Base-by-base conservation (phyloP, 1,140 invertebrate species). In the Andrena cerasifolii region DNA sequence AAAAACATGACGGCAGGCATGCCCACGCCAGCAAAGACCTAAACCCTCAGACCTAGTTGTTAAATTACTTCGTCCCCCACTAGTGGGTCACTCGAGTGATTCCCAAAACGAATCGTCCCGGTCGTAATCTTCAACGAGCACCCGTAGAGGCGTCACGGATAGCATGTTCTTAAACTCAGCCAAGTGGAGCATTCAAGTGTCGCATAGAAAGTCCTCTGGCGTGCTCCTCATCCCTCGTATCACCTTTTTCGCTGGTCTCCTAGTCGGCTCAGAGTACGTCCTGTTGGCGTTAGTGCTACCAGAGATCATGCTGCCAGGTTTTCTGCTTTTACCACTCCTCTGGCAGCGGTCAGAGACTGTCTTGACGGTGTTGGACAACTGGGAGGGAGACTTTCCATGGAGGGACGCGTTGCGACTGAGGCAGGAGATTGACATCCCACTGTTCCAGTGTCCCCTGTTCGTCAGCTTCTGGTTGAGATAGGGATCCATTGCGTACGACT, bases 191-290 rank as follows among this genome's bases (percentile, higher is more conserved):
- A 74, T 51, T 88, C 86, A 88, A 49, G 85, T 84, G 51, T 88
- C 84, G 21, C 65, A 73, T 24, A 81, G 61, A 21, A 87, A 88
- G 28, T 88, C 85, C 45, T 88, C 86, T 3, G 86, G 86, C n/a
- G 82, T 82, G 31, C 81, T 82, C 47, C 72, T 84, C 77, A 88
- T 80, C 5, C 86, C 86, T 0, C 62, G 61, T 18, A 79, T 67
- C 16, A 53, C 49, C 21, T 31, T 84, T 16, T 56, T 74, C 2
- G 14, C 31, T 4, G 5, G 18, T 14, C 74, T 33, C 31, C 63
- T 78, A 18, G 49, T 58, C 5, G 40, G n/a, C 3, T 47, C 43
- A 0, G 33, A 65, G 3, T 63, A 40, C 3, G 40, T 16, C 7
- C 26, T 68, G 7, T 33, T 61, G 6, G 45, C 36, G 4, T 31